These are phyloP conservation scores for Kryphioiulus occultus DNA, from an alignment of 2,888 invertebrate species.

Conservation along the genomic window DNA sequence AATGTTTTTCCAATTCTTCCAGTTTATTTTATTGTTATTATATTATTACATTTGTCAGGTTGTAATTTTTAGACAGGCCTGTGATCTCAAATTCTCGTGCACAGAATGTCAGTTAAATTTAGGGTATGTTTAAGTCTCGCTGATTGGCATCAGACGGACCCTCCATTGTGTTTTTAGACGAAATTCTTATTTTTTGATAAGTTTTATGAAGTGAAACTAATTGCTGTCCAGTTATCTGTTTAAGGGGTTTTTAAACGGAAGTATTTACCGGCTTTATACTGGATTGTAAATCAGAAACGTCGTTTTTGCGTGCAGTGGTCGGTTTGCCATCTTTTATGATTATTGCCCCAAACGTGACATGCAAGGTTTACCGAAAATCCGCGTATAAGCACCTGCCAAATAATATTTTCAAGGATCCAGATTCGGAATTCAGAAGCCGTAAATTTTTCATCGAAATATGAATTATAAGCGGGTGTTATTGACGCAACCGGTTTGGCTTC, in stretches of 20 bases:
- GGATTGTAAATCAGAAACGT: neutral
- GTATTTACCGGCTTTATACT: neutral
- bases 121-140: neutral
- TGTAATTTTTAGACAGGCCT: neutral
- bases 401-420: neutral
- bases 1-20: neutral
- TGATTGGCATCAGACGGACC: neutral
- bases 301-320: neutral
- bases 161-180: neutral
- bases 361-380: conserved; percentile 1
- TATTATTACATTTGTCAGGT: neutral
- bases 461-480: neutral
- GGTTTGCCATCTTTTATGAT: conserved; percentile 10
- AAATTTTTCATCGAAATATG: neutral
- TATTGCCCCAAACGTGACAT: neutral
- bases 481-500: neutral
- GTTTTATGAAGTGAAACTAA: conserved; percentile 2
- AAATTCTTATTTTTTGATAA: neutral
- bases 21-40: conserved; percentile 18
- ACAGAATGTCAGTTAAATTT: neutral
- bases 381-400: neutral
- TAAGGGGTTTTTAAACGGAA: neutral
- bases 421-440: conserved; percentile 31
- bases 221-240: neutral
- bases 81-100: neutral